Evolutionary conservation across 2,797 vertebrate genomes (phyloP).

Genomic region (Botia almorhae): DNA sequence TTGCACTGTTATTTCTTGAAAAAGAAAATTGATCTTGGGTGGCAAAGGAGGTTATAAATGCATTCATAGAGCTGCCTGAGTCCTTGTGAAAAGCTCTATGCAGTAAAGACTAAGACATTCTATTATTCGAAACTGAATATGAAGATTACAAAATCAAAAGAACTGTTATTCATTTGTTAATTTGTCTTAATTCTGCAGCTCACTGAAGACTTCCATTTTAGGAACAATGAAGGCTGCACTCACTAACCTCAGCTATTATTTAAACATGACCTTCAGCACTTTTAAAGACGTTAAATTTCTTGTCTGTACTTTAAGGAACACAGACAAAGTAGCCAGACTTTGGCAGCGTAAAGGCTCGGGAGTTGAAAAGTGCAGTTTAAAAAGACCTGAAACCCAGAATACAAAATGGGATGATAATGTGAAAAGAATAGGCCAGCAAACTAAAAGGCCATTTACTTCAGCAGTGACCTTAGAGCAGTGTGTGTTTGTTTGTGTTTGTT

Average conservation of each 20-base stretch:
- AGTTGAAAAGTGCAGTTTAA: constrained; percentile 1
- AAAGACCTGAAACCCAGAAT: constrained; percentile 5
- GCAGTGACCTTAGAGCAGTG: neutral
- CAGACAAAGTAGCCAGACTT: neutral
- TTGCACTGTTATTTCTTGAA: neutral
- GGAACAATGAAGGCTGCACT: neutral
- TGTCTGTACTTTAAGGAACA: neutral
- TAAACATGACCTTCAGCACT: neutral
- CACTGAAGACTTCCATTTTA: neutral
- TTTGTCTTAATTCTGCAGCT: neutral
- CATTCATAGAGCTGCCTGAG: neutral
- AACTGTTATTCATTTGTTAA: neutral
- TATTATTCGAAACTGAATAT: neutral
- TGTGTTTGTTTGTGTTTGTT: neutral
- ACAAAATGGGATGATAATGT: constrained; percentile 21
- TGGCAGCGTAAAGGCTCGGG: neutral
- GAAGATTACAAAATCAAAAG: neutral
- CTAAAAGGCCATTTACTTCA: constrained; percentile 38
- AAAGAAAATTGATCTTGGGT: constrained; percentile 4
- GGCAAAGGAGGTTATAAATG: neutral
- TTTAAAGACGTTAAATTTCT: constrained; percentile 1
- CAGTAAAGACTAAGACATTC: neutral
- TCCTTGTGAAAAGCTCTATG: neutral
- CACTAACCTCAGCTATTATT: constrained; percentile 8
- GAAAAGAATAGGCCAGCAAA: constrained; percentile 23